These are phyloP conservation scores for Percopsis omiscomaycus DNA, from an alignment of 2,797 vertebrate species.

Conservation along the genomic window DNA sequence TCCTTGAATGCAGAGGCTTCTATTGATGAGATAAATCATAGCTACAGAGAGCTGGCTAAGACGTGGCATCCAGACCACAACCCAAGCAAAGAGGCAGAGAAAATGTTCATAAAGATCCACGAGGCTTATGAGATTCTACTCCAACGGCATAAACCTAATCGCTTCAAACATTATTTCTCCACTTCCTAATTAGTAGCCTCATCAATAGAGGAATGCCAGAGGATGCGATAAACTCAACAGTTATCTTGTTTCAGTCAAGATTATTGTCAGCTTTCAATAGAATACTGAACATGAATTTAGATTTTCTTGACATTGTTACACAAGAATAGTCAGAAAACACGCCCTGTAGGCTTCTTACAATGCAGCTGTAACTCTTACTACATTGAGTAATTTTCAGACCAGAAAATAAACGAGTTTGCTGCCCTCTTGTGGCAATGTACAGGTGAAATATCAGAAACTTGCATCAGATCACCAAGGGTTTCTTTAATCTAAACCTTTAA, in stretches of 20 bases:
- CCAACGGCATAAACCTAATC: constrained; percentile 59
- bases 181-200: not conserved
- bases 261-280: not conserved
- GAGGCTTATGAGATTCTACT: constrained; percentile 84
- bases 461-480: constrained; percentile 11
- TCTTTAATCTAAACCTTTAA: constrained; percentile 3
- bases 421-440: constrained; percentile 57
- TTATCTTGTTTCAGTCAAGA: not conserved
- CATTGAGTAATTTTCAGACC: not conserved
- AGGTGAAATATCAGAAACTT: constrained; percentile 12
- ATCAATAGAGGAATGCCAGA: not conserved
- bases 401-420: constrained; percentile 40
- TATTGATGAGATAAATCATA: constrained; percentile 80
- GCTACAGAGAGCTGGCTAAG: constrained; percentile 84
- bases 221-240: not conserved
- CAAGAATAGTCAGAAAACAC: not conserved
- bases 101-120: constrained; percentile 84
- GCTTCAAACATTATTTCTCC: constrained; percentile 46
- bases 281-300: not conserved
- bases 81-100: constrained; percentile 79
- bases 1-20: constrained; percentile 76
- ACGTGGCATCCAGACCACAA: constrained; percentile 92
- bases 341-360: too few relatives aligned
- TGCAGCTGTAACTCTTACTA: too few relatives aligned
- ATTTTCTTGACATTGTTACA: constrained; percentile 3